phyloP scores from a whole-genome alignment of 1,140 invertebrate genomes.

The Agraylea sexmaculata region DNA sequence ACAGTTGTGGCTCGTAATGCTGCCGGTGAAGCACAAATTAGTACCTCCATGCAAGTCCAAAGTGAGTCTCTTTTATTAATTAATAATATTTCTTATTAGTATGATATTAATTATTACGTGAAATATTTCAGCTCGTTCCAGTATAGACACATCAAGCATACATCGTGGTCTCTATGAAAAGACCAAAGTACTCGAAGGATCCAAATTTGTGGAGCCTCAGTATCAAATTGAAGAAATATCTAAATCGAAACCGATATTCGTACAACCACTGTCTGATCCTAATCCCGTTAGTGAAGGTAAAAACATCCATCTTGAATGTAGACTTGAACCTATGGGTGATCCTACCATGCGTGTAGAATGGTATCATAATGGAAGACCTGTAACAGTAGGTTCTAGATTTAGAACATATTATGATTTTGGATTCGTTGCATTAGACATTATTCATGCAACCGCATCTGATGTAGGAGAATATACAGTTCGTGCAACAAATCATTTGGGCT shows the following conservation, averaged over 20 bases:
- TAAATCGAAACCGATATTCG: slow-evolving; percentile 84
- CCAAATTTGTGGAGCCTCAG: slow-evolving; percentile 73
- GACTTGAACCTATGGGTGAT: slow-evolving; percentile 86
- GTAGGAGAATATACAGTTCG: slow-evolving; percentile 88
- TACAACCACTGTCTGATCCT: slow-evolving; percentile 70
- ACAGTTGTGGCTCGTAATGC: slow-evolving; percentile 82
- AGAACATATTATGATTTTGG: slow-evolving; percentile 93
- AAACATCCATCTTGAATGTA: slow-evolving; percentile 82
- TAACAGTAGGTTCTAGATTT: slow-evolving; percentile 82
- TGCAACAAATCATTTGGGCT: slow-evolving; percentile 84
- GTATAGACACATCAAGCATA: slow-evolving; percentile 80
- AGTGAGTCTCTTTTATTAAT: slow-evolving; percentile 46
- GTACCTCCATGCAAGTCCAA: slow-evolving; percentile 75
- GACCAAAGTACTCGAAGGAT: slow-evolving; percentile 75
- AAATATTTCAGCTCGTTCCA: slow-evolving; percentile 64
- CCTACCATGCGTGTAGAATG: slow-evolving; percentile 93
- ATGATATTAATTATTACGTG: slow-evolving; percentile 5
- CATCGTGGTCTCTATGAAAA: slow-evolving; percentile 74
- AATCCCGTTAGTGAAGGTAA: slow-evolving; percentile 79
- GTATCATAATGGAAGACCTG: slow-evolving; percentile 82
- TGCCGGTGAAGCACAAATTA: slow-evolving; percentile 70
- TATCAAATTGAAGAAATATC: slow-evolving; percentile 88
- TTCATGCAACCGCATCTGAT: slow-evolving; percentile 76
- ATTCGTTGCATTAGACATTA: slow-evolving; percentile 82
- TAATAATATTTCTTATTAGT: slow-evolving; percentile 3